phyloP scores from a whole-genome alignment of 2,113 vertebrate species.

The Rhea americana region DNA sequence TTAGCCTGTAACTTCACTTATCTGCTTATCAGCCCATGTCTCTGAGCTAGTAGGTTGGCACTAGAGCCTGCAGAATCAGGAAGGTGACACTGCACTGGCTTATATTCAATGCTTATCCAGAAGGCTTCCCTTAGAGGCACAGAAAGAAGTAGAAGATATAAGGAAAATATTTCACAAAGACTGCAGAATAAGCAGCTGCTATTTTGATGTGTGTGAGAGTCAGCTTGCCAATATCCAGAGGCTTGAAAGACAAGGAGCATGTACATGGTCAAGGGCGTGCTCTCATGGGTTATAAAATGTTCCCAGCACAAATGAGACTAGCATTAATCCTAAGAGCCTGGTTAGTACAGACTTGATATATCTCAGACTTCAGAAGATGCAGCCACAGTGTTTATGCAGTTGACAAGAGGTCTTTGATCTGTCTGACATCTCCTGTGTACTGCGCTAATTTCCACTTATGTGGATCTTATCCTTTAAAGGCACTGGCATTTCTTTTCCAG shows the following conservation, averaged over 20 bases:
- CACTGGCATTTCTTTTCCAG: not conserved
- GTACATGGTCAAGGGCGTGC: not conserved
- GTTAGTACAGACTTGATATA: not conserved
- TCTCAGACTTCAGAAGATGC: not conserved
- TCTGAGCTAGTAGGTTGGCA: not conserved
- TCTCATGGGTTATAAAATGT: not conserved
- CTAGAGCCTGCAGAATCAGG: not conserved
- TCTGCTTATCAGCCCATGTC: not conserved
- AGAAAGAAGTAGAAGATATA: too few relatives aligned
- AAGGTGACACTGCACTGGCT: not conserved
- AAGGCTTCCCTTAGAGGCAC: not conserved
- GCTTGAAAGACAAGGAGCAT: not conserved
- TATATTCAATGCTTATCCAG: fast-evolving
- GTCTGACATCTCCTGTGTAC: not conserved
- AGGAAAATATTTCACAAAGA: not conserved
- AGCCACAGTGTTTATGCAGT: not conserved
- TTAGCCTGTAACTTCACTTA: constrained; percentile 35
- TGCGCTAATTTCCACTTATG: not conserved
- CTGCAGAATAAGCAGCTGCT: not conserved
- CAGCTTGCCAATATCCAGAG: not conserved
- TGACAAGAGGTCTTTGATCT: not conserved
- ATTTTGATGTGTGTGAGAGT: not conserved
- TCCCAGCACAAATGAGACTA: not conserved
- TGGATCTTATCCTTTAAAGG: not conserved
- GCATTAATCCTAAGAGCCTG: not conserved